These are phyloP conservation scores for Gymnocypris eckloni DNA, from an alignment of 2,797 vertebrate genomes.

Conservation along the genomic window DNA sequence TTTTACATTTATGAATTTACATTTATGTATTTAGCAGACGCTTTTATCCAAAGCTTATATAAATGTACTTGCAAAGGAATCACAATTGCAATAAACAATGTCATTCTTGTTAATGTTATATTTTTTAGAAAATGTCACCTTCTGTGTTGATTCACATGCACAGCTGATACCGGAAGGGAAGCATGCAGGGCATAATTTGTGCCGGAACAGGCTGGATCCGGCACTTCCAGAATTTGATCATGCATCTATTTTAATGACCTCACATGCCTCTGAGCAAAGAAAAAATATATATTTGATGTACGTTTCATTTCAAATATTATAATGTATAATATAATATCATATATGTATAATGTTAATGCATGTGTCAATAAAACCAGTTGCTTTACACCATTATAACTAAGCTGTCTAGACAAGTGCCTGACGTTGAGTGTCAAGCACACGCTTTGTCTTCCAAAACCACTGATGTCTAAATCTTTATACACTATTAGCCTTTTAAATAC, in stretches of 20 bases:
- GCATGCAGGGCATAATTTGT: conserved; percentile 19
- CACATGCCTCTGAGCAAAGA: background rate
- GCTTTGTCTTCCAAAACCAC: background rate
- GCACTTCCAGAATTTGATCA: conserved; percentile 2
- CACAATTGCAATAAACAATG: background rate
- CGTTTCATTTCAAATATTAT: background rate
- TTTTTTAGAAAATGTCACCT: background rate
- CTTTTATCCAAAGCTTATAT: too few species aligned
- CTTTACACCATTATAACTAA: background rate
- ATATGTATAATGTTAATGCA: background rate
- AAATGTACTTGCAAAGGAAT: conserved; percentile 15
- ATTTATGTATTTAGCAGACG: too few species aligned
- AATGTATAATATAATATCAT: too few species aligned
- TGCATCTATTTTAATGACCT: background rate
- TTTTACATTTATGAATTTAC: background rate
- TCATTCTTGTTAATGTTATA: background rate
- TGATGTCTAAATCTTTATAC: background rate
- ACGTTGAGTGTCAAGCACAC: background rate
- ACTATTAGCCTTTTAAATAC: background rate
- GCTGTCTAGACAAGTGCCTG: background rate
- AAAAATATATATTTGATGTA: background rate
- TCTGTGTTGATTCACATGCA: conserved; percentile 6
- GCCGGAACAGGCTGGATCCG: background rate
- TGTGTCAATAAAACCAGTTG: background rate
- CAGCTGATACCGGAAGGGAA: background rate